Conservation (phyloP, 2,113 vertebrate genomes). For the Cebidichthys violaceus region DNA sequence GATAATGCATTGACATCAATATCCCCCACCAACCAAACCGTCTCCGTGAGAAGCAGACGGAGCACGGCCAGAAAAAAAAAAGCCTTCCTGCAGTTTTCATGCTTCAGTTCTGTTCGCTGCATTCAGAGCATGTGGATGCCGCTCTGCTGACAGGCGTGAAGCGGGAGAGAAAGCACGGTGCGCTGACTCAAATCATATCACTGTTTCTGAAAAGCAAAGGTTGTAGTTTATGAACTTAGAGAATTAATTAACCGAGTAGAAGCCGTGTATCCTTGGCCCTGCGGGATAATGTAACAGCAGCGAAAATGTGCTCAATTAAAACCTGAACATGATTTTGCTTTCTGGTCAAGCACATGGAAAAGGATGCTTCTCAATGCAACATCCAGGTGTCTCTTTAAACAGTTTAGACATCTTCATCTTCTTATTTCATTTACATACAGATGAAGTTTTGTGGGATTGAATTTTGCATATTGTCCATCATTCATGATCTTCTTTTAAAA, state of each 20-base stretch:
- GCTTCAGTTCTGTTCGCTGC: slow-evolving; percentile 41
- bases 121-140: slow-evolving; percentile 22
- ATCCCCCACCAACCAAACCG: slow-evolving; percentile 11
- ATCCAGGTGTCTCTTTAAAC: not conserved
- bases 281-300: not conserved
- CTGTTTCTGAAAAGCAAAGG: slow-evolving; percentile 38
- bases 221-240: slow-evolving; percentile 19
- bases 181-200: slow-evolving; percentile 42
- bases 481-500: not conserved
- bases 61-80: slow-evolving; percentile 39
- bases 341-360: slow-evolving; percentile 28
- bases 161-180: slow-evolving; percentile 11
- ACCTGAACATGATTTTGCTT: slow-evolving; percentile 6
- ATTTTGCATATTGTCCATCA: not conserved
- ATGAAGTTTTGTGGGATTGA: not conserved
- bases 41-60: slow-evolving; percentile 28
- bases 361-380: not conserved
- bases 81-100: slow-evolving; percentile 47
- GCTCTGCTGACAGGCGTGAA: slow-evolving; percentile 29
- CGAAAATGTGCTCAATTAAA: slow-evolving; percentile 28
- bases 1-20: slow-evolving; percentile 62
- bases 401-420: not conserved
- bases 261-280: slow-evolving; percentile 24
- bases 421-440: not conserved
- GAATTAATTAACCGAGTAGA: slow-evolving; percentile 50